Evolutionary conservation across 2,113 vertebrate species (phyloP).

Genomic region (Indicator maculatus): DNA sequence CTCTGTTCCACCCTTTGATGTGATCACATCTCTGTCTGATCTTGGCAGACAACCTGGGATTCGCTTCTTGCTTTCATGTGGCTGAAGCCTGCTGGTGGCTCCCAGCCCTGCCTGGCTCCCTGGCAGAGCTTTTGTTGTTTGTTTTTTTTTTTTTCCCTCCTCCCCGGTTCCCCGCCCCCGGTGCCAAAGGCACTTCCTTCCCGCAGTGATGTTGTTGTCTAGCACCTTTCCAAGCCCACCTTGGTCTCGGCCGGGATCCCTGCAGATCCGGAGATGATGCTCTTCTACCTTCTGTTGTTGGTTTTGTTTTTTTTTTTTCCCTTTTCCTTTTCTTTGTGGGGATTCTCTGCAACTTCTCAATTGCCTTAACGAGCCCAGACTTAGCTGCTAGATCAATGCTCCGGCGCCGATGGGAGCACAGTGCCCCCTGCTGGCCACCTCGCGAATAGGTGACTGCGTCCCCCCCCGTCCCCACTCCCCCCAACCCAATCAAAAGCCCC

Average conservation of each 20-base stretch:
- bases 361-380: conserved; percentile 82
- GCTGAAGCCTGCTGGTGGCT: conserved; percentile 61
- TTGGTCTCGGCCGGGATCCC: conserved; percentile 58
- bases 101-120: conserved; percentile 56
- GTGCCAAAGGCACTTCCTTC: conserved; percentile 50
- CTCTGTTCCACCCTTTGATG: background rate
- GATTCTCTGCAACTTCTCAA: conserved; percentile 78
- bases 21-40: conserved; percentile 63
- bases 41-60: conserved; percentile 66
- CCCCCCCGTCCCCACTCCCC: no score
- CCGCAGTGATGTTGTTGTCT: background rate
- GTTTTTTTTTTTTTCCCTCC: conserved; percentile 17
- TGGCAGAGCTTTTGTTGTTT: conserved; percentile 7
- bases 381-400: conserved; percentile 73
- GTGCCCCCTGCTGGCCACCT: conserved; percentile 64
- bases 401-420: conserved; percentile 57
- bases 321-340: conserved; percentile 56
- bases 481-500: no score
- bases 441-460: conserved; percentile 30
- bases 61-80: conserved; percentile 64
- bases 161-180: background rate
- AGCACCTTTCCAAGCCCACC: conserved; percentile 35
- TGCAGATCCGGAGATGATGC: conserved; percentile 57
- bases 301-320: background rate
- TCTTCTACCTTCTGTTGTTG: conserved; percentile 18